A percentile compares a stretch with the other conserved stretches of the same genome.
phyloP scores from a whole-genome alignment of 35 echinoderm and acorn worm genomes.

The Ophioderma brevispina region DNA sequence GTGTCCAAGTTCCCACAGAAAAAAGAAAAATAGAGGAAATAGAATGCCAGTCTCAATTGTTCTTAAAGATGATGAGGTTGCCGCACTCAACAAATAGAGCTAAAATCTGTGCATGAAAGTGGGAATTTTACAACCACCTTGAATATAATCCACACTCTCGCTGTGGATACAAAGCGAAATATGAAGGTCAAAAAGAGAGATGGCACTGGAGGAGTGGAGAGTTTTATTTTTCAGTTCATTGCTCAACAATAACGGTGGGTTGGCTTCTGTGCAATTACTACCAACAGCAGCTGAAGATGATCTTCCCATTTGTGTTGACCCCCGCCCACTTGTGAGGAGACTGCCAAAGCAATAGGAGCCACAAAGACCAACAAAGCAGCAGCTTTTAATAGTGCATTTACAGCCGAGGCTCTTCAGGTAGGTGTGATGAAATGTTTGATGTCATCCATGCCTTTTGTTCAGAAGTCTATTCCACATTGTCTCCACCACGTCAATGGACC shows the following conservation, averaged over 20 bases:
- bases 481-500: conserved; percentile 37
- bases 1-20: not conserved
- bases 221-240: conserved; percentile 36
- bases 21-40: not conserved
- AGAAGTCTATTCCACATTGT: conserved; percentile 21
- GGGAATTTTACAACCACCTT: conserved; percentile 15
- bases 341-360: not conserved
- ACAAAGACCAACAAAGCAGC: conserved; percentile 13
- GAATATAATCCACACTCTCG: conserved; percentile 22
- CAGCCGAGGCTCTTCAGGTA: conserved; percentile 25
- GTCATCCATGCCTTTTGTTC: conserved; percentile 19
- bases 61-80: conserved; percentile 27
- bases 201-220: conserved; percentile 30
- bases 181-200: conserved; percentile 34
- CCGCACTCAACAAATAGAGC: conserved; percentile 21
- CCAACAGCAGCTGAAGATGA: conserved; percentile 9
- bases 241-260: conserved; percentile 36
- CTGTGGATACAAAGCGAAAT: conserved; percentile 16
- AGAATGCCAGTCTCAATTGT: conserved; percentile 6
- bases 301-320: conserved; percentile 19
- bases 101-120: not conserved
- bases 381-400: not conserved
- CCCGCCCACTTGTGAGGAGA: conserved; percentile 15
- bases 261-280: not conserved
- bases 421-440: conserved; percentile 21